A percentile compares a stretch with the other conserved stretches of the same genome.
phyloP scores from a whole-genome alignment of 2,113 vertebrate species.

The Canis aureus region DNA sequence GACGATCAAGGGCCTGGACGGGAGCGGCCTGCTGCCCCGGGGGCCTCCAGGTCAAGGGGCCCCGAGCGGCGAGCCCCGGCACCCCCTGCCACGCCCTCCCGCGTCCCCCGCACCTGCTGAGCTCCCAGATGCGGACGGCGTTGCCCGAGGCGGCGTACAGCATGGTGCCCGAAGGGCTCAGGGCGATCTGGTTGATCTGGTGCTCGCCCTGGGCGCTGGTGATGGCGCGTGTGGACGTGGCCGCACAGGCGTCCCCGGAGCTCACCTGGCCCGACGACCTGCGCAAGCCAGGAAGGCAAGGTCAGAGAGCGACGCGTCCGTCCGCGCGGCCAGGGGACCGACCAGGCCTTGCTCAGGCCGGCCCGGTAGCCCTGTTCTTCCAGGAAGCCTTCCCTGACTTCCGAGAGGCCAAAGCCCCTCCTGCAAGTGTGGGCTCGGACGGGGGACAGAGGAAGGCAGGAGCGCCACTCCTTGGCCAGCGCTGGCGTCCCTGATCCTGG shows the following conservation, averaged over 20 bases:
- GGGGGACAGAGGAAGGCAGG: neutral
- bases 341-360: neutral
- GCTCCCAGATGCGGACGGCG: constrained; percentile 95
- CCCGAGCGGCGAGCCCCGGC: fast-evolving
- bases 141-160: constrained; percentile 96
- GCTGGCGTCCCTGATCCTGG: neutral
- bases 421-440: neutral
- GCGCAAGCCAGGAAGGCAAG: neutral
- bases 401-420: neutral
- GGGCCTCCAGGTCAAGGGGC: neutral
- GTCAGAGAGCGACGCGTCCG: neutral
- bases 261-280: constrained; percentile 97
- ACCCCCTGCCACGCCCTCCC: fast-evolving
- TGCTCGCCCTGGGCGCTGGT: constrained; percentile 94
- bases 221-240: constrained; percentile 92
- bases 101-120: constrained; percentile 90
- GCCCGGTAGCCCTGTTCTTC: neutral
- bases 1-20: neutral
- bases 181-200: constrained; percentile 98
- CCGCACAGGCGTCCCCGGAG: constrained; percentile 93
- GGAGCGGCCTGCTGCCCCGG: fast-evolving
- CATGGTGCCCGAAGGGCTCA: constrained; percentile 93
- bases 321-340: neutral
- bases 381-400: neutral
- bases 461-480: fast-evolving